Evolutionary conservation across 2,888 invertebrate genomes (phyloP).

Genomic region (Esperia sulphurella): DNA sequence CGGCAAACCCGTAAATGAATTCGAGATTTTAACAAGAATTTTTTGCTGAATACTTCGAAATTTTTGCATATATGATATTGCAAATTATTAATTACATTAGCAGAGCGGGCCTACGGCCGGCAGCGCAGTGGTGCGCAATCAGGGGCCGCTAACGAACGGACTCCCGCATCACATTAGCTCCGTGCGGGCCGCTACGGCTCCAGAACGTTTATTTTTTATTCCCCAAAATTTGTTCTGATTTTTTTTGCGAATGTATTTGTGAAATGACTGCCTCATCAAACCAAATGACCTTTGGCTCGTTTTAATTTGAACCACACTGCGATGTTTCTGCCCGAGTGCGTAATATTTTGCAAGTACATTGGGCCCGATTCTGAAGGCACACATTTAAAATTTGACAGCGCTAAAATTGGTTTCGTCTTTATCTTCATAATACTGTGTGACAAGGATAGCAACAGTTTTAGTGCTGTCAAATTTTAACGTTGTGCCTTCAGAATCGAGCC

Average conservation of each 20-base stretch:
- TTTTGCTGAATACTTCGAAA: conserved; percentile 4
- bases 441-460: too few relatives aligned
- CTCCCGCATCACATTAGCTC: background rate
- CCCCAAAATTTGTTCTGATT: background rate
- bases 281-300: too few relatives aligned
- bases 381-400: too few relatives aligned
- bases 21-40: background rate
- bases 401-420: too few relatives aligned
- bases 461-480: too few relatives aligned
- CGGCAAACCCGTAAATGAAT: too few relatives aligned
- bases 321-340: too few relatives aligned
- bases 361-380: too few relatives aligned
- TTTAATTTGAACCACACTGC: too few relatives aligned
- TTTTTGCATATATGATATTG: conserved; percentile 31
- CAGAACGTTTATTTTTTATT: background rate
- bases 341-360: too few relatives aligned
- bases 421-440: too few relatives aligned
- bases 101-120: conserved; percentile 17
- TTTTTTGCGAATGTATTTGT: background rate
- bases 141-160: conserved; percentile 25
- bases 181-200: background rate
- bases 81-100: conserved; percentile 38
- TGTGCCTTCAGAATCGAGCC: too few relatives aligned
- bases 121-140: conserved; percentile 11
- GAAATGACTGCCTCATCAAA: background rate